Conservation (phyloP, 2,113 vertebrate genomes). For the Rhinolophus sinicus region DNA sequence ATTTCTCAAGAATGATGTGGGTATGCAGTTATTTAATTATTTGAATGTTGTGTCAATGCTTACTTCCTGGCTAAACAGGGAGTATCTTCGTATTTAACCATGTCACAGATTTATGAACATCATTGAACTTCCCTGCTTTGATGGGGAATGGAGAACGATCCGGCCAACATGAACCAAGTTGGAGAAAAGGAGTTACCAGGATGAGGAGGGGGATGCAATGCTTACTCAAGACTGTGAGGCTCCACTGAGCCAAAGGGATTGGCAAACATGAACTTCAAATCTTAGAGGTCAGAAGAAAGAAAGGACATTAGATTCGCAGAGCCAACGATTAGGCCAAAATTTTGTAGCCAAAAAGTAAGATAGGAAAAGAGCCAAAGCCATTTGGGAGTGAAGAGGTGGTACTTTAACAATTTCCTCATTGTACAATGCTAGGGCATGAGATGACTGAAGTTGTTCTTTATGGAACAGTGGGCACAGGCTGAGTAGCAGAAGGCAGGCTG, state of each 20-base stretch:
- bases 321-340: neutral
- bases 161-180: neutral
- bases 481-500: neutral
- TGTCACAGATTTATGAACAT: neutral
- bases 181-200: neutral
- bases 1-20: neutral
- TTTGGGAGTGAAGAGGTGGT: neutral
- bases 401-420: neutral
- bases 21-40: constrained; percentile 28
- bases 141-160: neutral
- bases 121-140: constrained; percentile 10
- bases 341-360: neutral
- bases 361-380: neutral
- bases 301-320: neutral
- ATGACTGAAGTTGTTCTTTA: neutral
- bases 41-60: constrained; percentile 34
- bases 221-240: neutral
- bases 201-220: neutral
- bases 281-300: neutral
- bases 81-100: neutral
- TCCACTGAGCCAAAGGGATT: neutral
- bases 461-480: neutral
- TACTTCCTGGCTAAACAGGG: constrained; percentile 33
- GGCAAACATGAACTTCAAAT: neutral
- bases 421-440: neutral